Base-by-base conservation (phyloP, 2,888 invertebrate species). In the Yponomeuta cagnagella region DNA sequence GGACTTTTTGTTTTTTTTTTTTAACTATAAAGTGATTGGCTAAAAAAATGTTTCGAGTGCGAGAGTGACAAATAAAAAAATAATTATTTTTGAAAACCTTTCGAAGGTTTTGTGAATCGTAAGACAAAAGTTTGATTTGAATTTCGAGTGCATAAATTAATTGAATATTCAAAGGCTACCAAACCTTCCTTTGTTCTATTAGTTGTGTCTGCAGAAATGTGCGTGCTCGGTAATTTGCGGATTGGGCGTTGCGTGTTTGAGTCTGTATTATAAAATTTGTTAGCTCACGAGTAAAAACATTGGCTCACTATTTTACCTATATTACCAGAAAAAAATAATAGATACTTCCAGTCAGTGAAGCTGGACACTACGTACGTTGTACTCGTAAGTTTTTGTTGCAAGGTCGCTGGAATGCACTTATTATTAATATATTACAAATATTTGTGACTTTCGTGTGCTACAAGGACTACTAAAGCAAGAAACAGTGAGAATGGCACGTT, bases 141-240 rank as follows among this genome's bases (percentile, higher is more conserved):
- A 58, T 15, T 58, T 58, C 1, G 33, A 15, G 52, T 15, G 52
- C 12, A 58, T 58, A 58, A 65, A 33, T 65, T 65, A 65, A 65
- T 65, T 30, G 30, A 65, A 3, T 31, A 65, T 65, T 65, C 68
- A 12, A 48, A 23, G 23, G 68, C n/a, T n/a, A 48, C 43, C 43
- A 63, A 69, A 37, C 69, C 63, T 63, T 70, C 63, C 12, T 63
- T 63, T 37, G 48, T 63, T 15, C 30, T 63, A n/a, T 31, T 64
- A 43, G 70, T 64, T 58, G 30, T 68, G 43, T 68, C 67, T 68
- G 30, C 63, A 63, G 70, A 33, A 37, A 23, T 70, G 63, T 63
- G 70, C 63, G 63, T 70, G 70, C 63, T 63, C 33, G 37, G 70
- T 70, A 70, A 70, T 70, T 70, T 70, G 70, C 70, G 43, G 63